These are phyloP conservation scores for Prionchulus punctatus DNA, from an alignment of 2,888 invertebrate genomes.

Conservation along the genomic window DNA sequence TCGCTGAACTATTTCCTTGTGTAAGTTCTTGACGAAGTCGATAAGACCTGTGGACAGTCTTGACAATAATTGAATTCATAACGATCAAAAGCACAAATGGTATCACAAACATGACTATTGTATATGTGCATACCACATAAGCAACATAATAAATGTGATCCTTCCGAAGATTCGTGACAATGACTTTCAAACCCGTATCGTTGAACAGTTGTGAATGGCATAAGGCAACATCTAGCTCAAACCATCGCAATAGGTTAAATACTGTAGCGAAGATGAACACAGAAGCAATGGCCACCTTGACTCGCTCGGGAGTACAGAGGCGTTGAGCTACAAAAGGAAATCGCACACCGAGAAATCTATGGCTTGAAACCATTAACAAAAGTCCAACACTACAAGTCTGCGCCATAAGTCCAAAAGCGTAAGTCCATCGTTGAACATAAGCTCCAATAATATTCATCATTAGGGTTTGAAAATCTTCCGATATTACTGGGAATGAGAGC, in stretches of 20 bases:
- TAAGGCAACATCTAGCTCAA: neutral
- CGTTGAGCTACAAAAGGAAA: constrained; percentile 4
- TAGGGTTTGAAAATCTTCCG: neutral
- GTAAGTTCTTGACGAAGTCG: neutral
- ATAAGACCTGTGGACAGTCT: neutral
- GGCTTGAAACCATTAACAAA: neutral
- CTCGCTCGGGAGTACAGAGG: neutral
- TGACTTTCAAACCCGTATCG: neutral
- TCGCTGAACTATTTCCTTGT: too few relatives aligned
- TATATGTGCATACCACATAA: neutral
- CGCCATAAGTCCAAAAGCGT: neutral
- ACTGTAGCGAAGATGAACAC: neutral
- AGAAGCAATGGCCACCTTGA: neutral
- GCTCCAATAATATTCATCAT: neutral
- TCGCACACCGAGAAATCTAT: neutral
- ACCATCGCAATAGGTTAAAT: neutral
- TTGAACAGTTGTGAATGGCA: neutral
- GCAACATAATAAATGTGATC: neutral
- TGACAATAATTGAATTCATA: neutral
- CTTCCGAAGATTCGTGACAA: neutral
- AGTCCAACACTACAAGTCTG: neutral
- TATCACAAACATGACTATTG: neutral
- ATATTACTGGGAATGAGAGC: constrained; percentile 3
- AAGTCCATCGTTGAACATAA: neutral
- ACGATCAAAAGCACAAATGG: neutral